phyloP scores from a whole-genome alignment of 2,797 vertebrate genomes.

The Coregonus sp. region DNA sequence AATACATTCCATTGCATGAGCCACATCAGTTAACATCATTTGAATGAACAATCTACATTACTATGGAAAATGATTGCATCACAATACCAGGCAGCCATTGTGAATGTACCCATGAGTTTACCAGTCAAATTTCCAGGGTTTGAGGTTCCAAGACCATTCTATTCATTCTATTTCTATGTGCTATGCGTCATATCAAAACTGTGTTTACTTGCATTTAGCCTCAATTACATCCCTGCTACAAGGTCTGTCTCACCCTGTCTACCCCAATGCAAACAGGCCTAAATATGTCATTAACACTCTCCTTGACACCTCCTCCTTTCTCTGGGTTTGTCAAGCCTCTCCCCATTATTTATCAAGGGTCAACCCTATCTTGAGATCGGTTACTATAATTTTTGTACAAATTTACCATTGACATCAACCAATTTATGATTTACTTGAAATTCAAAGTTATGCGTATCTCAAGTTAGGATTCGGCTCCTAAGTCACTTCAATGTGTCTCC shows the following conservation, averaged over 20 bases:
- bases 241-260: background rate
- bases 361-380: background rate
- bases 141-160: too few species aligned
- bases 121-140: too few species aligned
- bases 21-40: too few species aligned
- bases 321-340: background rate
- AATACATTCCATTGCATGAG: too few species aligned
- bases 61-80: too few species aligned
- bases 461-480: background rate
- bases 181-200: too few species aligned
- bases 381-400: background rate
- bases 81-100: too few species aligned
- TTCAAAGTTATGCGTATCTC: background rate
- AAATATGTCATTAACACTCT: conserved; percentile 49
- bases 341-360: conserved; percentile 1
- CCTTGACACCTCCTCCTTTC: conserved; percentile 30
- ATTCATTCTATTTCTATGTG: too few species aligned
- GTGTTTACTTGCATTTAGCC: too few species aligned
- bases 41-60: too few species aligned
- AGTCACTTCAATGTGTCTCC: background rate
- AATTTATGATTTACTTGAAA: background rate
- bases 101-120: too few species aligned
- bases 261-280: conserved; percentile 39
- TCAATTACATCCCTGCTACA: background rate
- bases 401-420: conserved; percentile 17